Percentiles rank a stretch among this genome's conserved stretches.
These are phyloP conservation scores for Drosophila oshimai DNA, from an alignment of 1,140 invertebrate genomes.

Conservation along the genomic window DNA sequence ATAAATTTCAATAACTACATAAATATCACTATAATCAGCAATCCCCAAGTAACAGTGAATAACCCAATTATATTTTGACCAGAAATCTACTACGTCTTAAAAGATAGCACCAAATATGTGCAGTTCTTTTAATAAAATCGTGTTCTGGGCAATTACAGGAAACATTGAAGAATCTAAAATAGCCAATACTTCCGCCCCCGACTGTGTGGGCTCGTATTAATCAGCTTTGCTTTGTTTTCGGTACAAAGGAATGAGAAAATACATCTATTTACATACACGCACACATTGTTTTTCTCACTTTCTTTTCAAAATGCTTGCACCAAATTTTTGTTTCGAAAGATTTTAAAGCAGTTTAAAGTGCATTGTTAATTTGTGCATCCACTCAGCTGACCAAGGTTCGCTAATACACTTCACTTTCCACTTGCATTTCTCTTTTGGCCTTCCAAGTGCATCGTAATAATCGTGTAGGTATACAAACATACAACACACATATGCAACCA, in stretches of 20 bases:
- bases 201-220: slow-evolving; percentile 23
- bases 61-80: background rate
- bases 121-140: background rate
- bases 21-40: background rate
- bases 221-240: slow-evolving; percentile 48
- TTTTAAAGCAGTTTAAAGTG: background rate
- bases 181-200: slow-evolving; percentile 21
- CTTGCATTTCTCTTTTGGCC: slow-evolving; percentile 49
- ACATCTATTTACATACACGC: slow-evolving; percentile 34
- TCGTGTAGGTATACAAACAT: slow-evolving; percentile 23
- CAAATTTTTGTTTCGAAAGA: background rate
- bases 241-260: slow-evolving; percentile 28
- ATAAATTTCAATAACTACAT: background rate
- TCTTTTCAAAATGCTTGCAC: slow-evolving; percentile 14
- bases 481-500: slow-evolving; percentile 5
- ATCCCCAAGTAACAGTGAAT: background rate
- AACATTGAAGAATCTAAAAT: background rate
- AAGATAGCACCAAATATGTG: background rate
- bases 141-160: background rate
- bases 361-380: background rate
- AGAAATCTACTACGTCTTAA: slow-evolving; percentile 9
- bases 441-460: slow-evolving; percentile 52
- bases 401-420: slow-evolving; percentile 43
- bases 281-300: slow-evolving; percentile 19
- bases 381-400: slow-evolving; percentile 27